Conservation (phyloP, 2,113 vertebrate species). For the Percina caprodes region DNA sequence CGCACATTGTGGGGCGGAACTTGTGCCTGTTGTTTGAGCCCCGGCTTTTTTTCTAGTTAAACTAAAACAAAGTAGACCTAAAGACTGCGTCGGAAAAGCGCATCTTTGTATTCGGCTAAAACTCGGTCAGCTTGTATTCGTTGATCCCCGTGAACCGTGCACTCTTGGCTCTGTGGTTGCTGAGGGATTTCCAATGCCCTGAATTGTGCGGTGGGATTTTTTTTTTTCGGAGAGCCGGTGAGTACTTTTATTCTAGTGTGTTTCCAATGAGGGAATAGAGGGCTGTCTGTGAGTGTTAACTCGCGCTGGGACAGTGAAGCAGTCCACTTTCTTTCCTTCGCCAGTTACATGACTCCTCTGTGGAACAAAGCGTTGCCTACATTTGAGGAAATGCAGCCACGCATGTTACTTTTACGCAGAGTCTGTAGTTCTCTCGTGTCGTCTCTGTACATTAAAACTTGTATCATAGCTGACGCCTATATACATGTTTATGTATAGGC, state of each 20-base stretch:
- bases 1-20: slow-evolving; percentile 58
- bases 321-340: slow-evolving; percentile 11
- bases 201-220: slow-evolving; percentile 13
- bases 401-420: slow-evolving; percentile 26
- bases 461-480: neutral
- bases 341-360: slow-evolving; percentile 21
- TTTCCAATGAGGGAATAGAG: slow-evolving; percentile 17
- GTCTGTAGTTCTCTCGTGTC: too few relatives aligned
- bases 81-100: neutral
- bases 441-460: neutral
- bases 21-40: neutral
- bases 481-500: neutral
- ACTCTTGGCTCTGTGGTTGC: slow-evolving; percentile 26
- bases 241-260: slow-evolving; percentile 49
- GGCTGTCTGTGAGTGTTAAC: neutral
- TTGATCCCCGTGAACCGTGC: neutral
- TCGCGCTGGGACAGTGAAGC: neutral
- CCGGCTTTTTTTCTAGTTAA: slow-evolving; percentile 9
- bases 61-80: slow-evolving; percentile 1
- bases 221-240: slow-evolving; percentile 52
- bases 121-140: slow-evolving; percentile 8
- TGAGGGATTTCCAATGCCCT: slow-evolving; percentile 37
- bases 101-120: neutral
- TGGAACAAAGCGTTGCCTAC: slow-evolving; percentile 65
- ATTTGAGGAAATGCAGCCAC: slow-evolving; percentile 51